These are phyloP conservation scores for Pimephales promelas DNA, from an alignment of 2,113 vertebrate species.

Conservation along the genomic window DNA sequence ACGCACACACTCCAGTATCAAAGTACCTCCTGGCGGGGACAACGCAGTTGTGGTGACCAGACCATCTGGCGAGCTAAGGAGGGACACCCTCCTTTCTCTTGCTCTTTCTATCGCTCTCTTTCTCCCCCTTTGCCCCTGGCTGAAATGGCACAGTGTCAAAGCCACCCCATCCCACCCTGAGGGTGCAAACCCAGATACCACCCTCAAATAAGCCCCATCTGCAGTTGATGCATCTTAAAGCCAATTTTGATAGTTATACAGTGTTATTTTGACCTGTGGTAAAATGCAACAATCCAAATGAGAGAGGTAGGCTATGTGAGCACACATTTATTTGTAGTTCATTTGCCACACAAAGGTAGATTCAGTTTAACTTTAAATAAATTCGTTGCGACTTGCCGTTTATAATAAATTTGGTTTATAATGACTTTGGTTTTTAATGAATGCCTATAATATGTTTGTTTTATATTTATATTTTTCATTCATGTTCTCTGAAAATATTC, in stretches of 20 bases:
- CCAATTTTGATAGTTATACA: not conserved
- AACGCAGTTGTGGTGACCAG: slow-evolving; percentile 52
- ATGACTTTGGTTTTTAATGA: no score
- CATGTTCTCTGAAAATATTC: no score
- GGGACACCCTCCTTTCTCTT: slow-evolving; percentile 48
- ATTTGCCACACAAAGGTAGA: no score
- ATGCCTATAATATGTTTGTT: no score
- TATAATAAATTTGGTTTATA: no score
- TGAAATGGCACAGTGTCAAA: slow-evolving; percentile 41
- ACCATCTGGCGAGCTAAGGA: slow-evolving; percentile 54
- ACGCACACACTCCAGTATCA: slow-evolving; percentile 44
- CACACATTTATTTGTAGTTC: no score
- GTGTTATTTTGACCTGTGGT: no score
- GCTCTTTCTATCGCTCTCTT: not conserved
- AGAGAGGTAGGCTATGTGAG: no score
- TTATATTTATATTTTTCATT: no score
- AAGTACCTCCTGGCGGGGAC: slow-evolving; percentile 56
- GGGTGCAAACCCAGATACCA: slow-evolving; percentile 30
- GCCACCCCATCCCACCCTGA: slow-evolving; percentile 6
- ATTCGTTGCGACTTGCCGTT: no score
- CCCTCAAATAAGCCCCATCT: not conserved
- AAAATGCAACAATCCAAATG: no score
- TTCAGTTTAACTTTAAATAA: no score
- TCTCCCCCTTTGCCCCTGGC: slow-evolving; percentile 22
- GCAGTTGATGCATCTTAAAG: not conserved